A percentile compares a stretch with the other conserved stretches of the same genome.
These are phyloP conservation scores for Xiphophorus hellerii DNA, from an alignment of 2,113 vertebrate genomes.

Conservation along the genomic window DNA sequence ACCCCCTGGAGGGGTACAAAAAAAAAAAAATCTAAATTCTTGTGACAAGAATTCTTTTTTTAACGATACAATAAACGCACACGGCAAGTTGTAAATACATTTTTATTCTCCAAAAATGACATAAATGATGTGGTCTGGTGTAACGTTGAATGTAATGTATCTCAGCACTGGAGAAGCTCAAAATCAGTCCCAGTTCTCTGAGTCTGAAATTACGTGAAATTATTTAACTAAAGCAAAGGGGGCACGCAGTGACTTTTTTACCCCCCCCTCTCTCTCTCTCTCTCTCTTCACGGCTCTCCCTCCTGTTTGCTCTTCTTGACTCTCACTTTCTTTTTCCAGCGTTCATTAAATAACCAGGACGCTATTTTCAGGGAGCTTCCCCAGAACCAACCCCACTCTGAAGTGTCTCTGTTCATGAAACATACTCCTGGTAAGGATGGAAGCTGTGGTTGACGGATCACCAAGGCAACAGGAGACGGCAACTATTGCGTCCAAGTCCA, in stretches of 20 bases:
- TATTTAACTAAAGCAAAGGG: constrained; percentile 37
- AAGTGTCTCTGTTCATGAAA: constrained; percentile 25
- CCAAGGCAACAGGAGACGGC: constrained; percentile 10
- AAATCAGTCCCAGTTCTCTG: constrained; percentile 34
- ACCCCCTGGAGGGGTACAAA: no score
- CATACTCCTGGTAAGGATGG: constrained; percentile 22
- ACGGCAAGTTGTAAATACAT: not conserved
- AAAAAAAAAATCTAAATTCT: no score
- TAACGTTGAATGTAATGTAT: not conserved
- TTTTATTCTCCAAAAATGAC: not conserved
- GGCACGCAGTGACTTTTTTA: no score
- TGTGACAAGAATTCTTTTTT: no score
- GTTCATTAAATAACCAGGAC: constrained; percentile 5
- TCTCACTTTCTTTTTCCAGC: not conserved
- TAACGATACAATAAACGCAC: no score
- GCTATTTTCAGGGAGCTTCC: constrained; percentile 24
- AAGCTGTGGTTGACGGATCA: constrained; percentile 36
- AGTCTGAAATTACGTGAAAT: constrained; percentile 57
- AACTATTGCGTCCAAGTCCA: not conserved
- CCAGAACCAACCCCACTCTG: constrained; percentile 5
- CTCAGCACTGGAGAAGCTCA: constrained; percentile 16
- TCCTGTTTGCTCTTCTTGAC: constrained; percentile 5
- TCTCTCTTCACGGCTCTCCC: constrained; percentile 7
- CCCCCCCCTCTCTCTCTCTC: constrained; percentile 25
- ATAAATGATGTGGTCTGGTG: not conserved